Percentiles rank a stretch among this genome's conserved stretches.
These are phyloP conservation scores for Pagrus major DNA, from an alignment of 2,113 vertebrate species.

Conservation along the genomic window DNA sequence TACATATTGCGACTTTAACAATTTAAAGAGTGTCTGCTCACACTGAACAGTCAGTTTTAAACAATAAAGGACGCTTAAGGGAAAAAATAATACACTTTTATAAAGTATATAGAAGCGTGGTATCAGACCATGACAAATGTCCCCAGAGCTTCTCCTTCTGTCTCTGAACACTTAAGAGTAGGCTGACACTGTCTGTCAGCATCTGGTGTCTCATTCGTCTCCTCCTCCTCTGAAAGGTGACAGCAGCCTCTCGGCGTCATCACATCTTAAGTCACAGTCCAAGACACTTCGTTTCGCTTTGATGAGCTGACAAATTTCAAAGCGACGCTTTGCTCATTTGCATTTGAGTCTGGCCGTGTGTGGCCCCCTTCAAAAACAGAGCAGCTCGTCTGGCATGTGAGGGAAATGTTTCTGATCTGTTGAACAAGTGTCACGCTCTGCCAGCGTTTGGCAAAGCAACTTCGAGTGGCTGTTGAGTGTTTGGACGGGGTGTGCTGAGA, in stretches of 20 bases:
- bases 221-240: conserved; percentile 28
- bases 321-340: conserved; percentile 36
- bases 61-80: conserved; percentile 2
- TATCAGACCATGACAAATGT: conserved; percentile 17
- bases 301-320: conserved; percentile 43
- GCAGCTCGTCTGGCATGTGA: background rate
- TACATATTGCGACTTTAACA: too few relatives aligned
- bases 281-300: conserved; percentile 26
- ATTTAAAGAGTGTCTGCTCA: conserved; percentile 8
- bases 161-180: conserved; percentile 9
- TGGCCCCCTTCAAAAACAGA: conserved; percentile 2
- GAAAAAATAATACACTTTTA: background rate
- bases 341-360: conserved; percentile 17
- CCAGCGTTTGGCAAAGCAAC: conserved; percentile 2
- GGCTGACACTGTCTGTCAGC: conserved; percentile 23
- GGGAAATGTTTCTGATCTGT: conserved; percentile 28
- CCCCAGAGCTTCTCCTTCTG: conserved; percentile 15
- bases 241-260: conserved; percentile 19
- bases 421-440: conserved; percentile 17
- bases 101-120: background rate
- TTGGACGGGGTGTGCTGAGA: conserved; percentile 36
- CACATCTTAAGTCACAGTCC: conserved; percentile 13
- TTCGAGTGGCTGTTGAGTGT: conserved; percentile 10
- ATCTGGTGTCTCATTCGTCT: conserved; percentile 9
- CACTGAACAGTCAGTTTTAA: background rate